These are phyloP conservation scores for Colossoma macropomum DNA, from an alignment of 2,113 vertebrate species.

Conservation along the genomic window DNA sequence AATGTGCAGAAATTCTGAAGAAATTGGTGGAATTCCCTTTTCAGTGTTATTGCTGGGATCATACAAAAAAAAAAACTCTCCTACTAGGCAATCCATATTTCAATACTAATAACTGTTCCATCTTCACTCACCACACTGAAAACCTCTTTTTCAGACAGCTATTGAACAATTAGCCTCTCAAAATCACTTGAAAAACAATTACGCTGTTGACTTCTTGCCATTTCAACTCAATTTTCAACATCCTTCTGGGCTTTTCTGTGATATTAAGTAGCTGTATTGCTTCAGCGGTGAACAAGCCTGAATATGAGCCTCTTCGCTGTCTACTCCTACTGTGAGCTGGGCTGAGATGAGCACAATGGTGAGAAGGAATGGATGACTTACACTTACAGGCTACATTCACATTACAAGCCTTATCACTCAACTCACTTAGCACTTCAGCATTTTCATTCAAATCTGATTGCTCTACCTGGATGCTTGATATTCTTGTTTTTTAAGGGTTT, in stretches of 20 bases:
- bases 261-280: background rate
- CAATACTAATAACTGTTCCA: conserved; percentile 10
- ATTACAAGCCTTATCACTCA: too few species aligned
- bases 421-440: too few species aligned
- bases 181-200: conserved; percentile 8
- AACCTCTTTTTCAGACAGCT: background rate
- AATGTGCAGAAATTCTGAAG: background rate
- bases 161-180: conserved; percentile 5
- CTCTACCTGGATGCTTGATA: too few species aligned
- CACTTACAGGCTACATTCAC: too few species aligned
- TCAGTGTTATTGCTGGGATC: background rate
- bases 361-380: background rate
- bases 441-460: too few species aligned
- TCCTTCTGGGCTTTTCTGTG: background rate
- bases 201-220: background rate
- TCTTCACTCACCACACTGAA: background rate
- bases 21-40: background rate
- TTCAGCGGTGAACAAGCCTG: background rate
- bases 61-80: background rate
- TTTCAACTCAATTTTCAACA: background rate
- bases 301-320: background rate
- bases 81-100: conserved; percentile 15
- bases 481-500: too few species aligned
- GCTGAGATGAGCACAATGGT: background rate
- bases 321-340: background rate